Evolutionary conservation across 1,140 invertebrate genomes (phyloP).

Genomic region (Centruroides sculpturatus): DNA sequence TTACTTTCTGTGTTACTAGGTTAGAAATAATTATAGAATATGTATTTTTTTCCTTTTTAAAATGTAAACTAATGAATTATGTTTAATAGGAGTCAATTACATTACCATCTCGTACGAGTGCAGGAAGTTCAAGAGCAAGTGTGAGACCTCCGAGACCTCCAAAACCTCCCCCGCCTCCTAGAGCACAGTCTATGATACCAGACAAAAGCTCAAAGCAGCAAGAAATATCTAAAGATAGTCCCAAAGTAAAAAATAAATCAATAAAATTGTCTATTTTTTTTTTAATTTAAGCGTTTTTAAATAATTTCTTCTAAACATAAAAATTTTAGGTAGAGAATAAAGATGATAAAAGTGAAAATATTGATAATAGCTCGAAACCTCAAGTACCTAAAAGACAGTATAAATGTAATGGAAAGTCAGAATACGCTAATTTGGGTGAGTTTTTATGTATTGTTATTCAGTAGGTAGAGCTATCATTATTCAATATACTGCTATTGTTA

Average conservation of each 20-base stretch:
- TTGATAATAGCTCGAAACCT: conserved; percentile 1
- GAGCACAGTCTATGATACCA: conserved; percentile 8
- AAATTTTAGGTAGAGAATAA: conserved; percentile 1
- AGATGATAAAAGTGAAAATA: background rate
- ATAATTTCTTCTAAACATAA: background rate
- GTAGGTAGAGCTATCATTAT: too few relatives aligned
- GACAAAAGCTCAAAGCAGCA: background rate
- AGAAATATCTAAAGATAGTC: too few relatives aligned
- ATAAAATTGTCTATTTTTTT: too few relatives aligned
- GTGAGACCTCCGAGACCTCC: conserved; percentile 1
- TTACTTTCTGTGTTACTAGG: too few relatives aligned
- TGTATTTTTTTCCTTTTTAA: too few relatives aligned
- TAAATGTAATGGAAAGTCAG: background rate
- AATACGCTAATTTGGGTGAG: conserved; percentile 10
- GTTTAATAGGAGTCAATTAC: too few relatives aligned
- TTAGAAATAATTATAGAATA: too few relatives aligned
- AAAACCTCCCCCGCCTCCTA: conserved; percentile 12
- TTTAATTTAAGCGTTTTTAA: too few relatives aligned
- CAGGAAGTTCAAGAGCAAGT: conserved; percentile 6
- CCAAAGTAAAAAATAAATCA: too few relatives aligned
- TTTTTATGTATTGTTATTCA: background rate
- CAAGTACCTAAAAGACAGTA: conserved; percentile 10
- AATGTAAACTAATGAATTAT: too few relatives aligned
- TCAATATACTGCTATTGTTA: too few relatives aligned
- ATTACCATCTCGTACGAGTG: background rate